Percentiles rank a stretch among this genome's conserved stretches.
phyloP scores from a whole-genome alignment of 1,140 invertebrate species.

The Lysiphlebus fabarum region DNA sequence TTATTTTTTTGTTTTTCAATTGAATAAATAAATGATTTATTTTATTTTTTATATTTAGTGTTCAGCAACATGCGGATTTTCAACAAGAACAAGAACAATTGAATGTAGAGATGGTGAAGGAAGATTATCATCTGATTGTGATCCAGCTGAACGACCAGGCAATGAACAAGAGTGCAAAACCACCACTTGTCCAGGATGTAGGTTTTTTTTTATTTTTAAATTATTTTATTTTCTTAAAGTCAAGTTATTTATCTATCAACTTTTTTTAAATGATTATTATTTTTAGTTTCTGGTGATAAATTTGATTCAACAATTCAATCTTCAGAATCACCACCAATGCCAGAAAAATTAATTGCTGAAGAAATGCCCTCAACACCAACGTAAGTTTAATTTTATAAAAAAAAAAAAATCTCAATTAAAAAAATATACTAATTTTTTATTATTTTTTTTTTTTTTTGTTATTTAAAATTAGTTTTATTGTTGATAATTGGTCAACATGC shows the following conservation, averaged over 20 bases:
- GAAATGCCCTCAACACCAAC: conserved; percentile 71
- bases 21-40: conserved; percentile 5
- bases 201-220: conserved; percentile 28
- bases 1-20: neutral
- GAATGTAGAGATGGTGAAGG: conserved; percentile 66
- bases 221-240: neutral
- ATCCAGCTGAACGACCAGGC: conserved; percentile 51
- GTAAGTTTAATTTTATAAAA: conserved; percentile 57
- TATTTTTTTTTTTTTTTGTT: too few species aligned
- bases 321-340: conserved; percentile 58
- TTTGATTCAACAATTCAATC: conserved; percentile 66
- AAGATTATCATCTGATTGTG: conserved; percentile 56
- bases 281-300: conserved; percentile 44
- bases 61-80: conserved; percentile 81
- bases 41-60: conserved; percentile 61
- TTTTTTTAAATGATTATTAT: conserved; percentile 6
- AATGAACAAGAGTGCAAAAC: conserved; percentile 49
- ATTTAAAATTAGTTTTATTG: conserved; percentile 61
- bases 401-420: neutral
- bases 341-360: conserved; percentile 68
- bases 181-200: conserved; percentile 46
- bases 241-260: neutral
- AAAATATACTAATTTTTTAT: too few species aligned
- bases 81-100: conserved; percentile 77
- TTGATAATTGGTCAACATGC: conserved; percentile 82